These are phyloP conservation scores for Drosophila kohkoa DNA, from an alignment of 1,140 invertebrate genomes.

Conservation along the genomic window DNA sequence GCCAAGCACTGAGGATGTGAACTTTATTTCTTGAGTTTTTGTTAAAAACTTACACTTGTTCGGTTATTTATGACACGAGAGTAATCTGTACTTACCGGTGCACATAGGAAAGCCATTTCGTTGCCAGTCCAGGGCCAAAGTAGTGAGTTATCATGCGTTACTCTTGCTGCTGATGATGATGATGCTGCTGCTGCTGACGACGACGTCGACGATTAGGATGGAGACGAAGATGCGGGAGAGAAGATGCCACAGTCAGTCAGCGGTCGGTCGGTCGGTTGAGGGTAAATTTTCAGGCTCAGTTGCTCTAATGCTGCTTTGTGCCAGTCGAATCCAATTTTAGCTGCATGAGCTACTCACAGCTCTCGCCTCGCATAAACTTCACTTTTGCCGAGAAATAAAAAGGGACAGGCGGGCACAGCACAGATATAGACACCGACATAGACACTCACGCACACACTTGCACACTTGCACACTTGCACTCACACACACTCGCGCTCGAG, in stretches of 20 bases:
- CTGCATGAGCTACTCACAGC: slow-evolving; percentile 52
- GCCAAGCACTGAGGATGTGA: neutral
- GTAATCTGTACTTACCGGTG: slow-evolving; percentile 58
- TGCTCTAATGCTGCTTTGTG: slow-evolving; percentile 49
- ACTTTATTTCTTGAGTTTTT: neutral
- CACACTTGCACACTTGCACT: slow-evolving; percentile 26
- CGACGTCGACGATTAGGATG: slow-evolving; percentile 6
- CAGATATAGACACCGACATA: neutral
- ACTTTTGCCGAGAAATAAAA: slow-evolving; percentile 21
- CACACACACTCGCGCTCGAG: neutral
- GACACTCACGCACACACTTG: neutral
- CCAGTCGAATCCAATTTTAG: slow-evolving; percentile 75
- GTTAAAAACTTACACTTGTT: slow-evolving; percentile 1
- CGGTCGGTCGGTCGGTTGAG: neutral
- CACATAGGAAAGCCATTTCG: slow-evolving; percentile 78
- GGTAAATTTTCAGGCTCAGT: slow-evolving; percentile 47
- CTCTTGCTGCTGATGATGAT: slow-evolving; percentile 34
- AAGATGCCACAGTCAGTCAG: slow-evolving; percentile 8
- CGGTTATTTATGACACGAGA: slow-evolving; percentile 11
- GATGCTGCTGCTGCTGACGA: slow-evolving; percentile 19
- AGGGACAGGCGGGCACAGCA: neutral
- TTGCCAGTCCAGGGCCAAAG: slow-evolving; percentile 66
- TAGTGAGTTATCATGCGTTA: slow-evolving; percentile 62
- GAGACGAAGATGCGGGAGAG: neutral
- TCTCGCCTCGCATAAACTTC: slow-evolving; percentile 48